A percentile compares a stretch with the other conserved stretches of the same genome.
Conservation (phyloP, 1,140 invertebrate genomes). For the Piezodorus guildinii region DNA sequence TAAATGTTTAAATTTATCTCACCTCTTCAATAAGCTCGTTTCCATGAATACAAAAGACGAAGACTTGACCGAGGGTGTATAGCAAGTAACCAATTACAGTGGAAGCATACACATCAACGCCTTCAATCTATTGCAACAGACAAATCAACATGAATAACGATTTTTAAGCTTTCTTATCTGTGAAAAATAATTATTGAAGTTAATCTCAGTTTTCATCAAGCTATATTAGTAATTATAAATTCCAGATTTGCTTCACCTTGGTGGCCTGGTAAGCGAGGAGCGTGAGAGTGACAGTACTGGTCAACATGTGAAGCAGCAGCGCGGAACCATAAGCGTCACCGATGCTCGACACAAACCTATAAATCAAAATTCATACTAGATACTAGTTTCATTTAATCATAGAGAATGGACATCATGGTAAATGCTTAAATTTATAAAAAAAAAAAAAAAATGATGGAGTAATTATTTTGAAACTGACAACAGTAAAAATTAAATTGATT, state of each 20-base stretch:
- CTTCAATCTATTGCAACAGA: conserved; percentile 44
- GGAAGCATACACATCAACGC: conserved; percentile 58
- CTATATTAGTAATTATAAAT: not conserved
- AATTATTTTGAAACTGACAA: no score
- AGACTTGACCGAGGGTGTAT: conserved; percentile 68
- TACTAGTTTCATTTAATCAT: no score
- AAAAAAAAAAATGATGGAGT: no score
- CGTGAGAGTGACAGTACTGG: conserved; percentile 67
- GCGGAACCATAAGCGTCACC: conserved; percentile 70
- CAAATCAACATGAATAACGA: not conserved
- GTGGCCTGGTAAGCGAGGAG: conserved; percentile 73
- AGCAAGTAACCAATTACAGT: conserved; percentile 63
- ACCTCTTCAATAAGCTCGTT: conserved; percentile 77
- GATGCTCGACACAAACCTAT: conserved; percentile 60
- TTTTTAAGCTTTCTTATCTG: not conserved
- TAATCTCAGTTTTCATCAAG: not conserved
- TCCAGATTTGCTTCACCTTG: conserved; percentile 45
- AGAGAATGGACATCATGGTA: no score
- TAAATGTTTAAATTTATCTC: conserved; percentile 29
- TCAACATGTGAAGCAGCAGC: conserved; percentile 67
- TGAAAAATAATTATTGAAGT: not conserved
- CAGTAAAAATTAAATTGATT: no score
- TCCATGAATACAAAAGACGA: conserved; percentile 73
- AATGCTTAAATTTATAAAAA: no score
- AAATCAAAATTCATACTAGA: no score